phyloP scores from a whole-genome alignment of 2,888 invertebrate species.

The Thalpophila matura region DNA sequence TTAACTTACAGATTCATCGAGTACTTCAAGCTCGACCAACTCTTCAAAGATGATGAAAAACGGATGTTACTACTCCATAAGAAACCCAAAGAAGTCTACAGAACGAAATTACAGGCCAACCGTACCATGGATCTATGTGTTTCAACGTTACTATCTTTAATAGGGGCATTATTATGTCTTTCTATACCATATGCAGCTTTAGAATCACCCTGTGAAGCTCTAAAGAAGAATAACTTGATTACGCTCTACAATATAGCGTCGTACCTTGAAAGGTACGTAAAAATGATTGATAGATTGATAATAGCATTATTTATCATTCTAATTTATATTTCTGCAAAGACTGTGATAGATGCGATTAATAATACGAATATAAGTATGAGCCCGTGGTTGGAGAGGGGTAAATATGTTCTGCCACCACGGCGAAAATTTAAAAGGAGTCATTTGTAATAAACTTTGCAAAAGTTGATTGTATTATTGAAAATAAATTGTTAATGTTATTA shows the following conservation, averaged over 20 bases:
- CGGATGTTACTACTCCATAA: conserved; percentile 58
- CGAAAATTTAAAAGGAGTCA: neutral
- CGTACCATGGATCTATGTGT: conserved; percentile 67
- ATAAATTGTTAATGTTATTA: neutral
- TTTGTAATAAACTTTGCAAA: neutral
- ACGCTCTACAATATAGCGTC: conserved; percentile 57
- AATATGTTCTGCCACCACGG: conserved; percentile 59
- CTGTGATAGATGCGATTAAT: conserved; percentile 70
- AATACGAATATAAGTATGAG: conserved; percentile 71
- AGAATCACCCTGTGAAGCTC: conserved; percentile 68
- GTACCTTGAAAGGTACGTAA: conserved; percentile 63
- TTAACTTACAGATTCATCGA: conserved; percentile 66
- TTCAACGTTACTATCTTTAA: conserved; percentile 71
- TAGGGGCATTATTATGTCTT: conserved; percentile 68
- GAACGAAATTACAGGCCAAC: conserved; percentile 61
- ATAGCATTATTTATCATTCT: conserved; percentile 65
- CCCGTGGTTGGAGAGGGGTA: conserved; percentile 73
- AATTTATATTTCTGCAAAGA: conserved; percentile 60
- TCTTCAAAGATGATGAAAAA: conserved; percentile 61
- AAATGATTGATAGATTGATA: conserved; percentile 69
- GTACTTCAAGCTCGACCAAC: conserved; percentile 63
- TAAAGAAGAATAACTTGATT: conserved; percentile 57
- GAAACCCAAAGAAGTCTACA: conserved; percentile 63
- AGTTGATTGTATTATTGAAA: neutral
- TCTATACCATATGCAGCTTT: conserved; percentile 72